These are phyloP conservation scores for Ceyx erithaca DNA, from an alignment of 2,797 vertebrate species.

Conservation along the genomic window DNA sequence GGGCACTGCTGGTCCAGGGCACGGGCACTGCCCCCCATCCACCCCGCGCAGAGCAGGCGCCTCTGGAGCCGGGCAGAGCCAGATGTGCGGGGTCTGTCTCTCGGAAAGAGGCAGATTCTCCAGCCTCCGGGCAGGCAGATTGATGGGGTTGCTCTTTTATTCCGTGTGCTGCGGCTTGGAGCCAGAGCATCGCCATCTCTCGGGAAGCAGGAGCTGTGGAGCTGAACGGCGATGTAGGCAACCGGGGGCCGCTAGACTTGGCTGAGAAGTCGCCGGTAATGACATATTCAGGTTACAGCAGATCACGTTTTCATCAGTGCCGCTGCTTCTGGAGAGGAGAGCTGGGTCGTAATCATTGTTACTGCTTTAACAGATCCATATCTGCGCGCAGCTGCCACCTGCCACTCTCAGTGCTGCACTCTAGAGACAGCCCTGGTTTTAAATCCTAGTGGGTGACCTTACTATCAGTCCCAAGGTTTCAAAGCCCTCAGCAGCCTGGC, in stretches of 20 bases:
- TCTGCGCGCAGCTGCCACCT: conserved; percentile 7
- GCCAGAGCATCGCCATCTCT: not conserved
- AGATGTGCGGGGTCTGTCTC: accelerated
- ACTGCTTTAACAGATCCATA: conserved; percentile 33
- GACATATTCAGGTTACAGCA: not conserved
- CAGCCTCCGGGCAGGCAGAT: not conserved
- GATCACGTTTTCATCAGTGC: conserved; percentile 29
- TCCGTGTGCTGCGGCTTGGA: not conserved
- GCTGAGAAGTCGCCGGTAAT: not conserved
- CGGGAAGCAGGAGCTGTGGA: not conserved
- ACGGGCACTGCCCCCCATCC: accelerated
- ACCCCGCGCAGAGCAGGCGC: accelerated
- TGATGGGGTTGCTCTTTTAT: not conserved
- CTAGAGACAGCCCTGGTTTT: not conserved
- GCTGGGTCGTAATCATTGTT: not conserved
- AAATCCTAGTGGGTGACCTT: conserved; percentile 33
- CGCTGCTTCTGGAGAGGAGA: conserved; percentile 12
- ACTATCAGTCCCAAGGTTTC: not conserved
- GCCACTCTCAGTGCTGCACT: not conserved
- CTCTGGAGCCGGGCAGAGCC: not conserved
- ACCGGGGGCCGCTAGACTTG: not conserved
- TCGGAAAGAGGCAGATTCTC: not conserved
- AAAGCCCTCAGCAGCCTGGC: not conserved
- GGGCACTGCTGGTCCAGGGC: not conserved
- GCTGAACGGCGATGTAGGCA: not conserved